These are phyloP conservation scores for Congeria kusceri DNA, from an alignment of 2,888 invertebrate species.

Conservation along the genomic window DNA sequence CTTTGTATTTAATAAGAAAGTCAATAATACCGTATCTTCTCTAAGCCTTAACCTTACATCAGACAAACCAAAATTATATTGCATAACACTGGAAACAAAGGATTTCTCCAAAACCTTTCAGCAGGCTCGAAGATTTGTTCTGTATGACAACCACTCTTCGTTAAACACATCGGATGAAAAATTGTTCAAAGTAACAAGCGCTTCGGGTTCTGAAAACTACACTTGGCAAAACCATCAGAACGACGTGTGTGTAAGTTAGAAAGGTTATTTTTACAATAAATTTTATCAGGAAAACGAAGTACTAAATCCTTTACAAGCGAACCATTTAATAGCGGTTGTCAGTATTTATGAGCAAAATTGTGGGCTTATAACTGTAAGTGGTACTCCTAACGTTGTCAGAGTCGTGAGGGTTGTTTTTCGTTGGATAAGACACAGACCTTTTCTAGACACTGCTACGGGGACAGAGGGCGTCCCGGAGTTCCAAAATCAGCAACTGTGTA, in stretches of 20 bases:
- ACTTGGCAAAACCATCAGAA: constrained; percentile 65
- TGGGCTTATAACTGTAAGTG: constrained; percentile 52
- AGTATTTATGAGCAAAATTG: constrained; percentile 60
- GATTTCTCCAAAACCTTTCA: constrained; percentile 60
- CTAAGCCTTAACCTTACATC: constrained; percentile 22
- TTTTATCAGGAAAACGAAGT: constrained; percentile 37
- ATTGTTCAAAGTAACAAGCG: constrained; percentile 37
- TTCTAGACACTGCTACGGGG: background rate
- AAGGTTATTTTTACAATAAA: constrained; percentile 58
- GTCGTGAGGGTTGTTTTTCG: constrained; percentile 38
- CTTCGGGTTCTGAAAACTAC: constrained; percentile 33
- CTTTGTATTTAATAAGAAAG: background rate
- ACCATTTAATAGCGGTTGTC: constrained; percentile 25
- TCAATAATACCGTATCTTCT: background rate
- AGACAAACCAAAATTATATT: constrained; percentile 45
- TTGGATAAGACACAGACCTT: constrained; percentile 1
- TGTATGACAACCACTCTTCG: constrained; percentile 61
- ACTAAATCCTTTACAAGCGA: constrained; percentile 42
- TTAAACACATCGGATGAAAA: constrained; percentile 13
- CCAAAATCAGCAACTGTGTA: constrained; percentile 42
- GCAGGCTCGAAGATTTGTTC: constrained; percentile 60
- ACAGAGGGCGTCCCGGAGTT: constrained; percentile 10
- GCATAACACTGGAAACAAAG: constrained; percentile 50
- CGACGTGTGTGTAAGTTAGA: constrained; percentile 59
- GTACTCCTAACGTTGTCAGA: constrained; percentile 63